Evolutionary conservation across 2,888 invertebrate species (phyloP).

Genomic region (Cryptocephalus moraei): DNA sequence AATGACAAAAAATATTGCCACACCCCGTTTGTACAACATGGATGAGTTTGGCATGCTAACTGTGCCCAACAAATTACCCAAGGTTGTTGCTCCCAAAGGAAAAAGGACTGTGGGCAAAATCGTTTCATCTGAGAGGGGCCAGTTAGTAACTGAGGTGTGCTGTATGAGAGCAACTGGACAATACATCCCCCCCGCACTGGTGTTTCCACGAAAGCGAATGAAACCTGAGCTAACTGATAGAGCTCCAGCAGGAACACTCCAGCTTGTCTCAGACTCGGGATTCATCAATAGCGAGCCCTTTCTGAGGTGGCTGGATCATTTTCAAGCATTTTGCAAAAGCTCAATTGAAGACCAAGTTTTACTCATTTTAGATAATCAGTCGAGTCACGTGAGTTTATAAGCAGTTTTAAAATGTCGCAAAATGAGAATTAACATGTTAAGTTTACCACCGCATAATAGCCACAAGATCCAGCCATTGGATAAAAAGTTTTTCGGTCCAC

Average conservation of each 20-base stretch:
- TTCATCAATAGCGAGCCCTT: neutral
- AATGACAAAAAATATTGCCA: neutral
- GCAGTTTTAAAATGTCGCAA: neutral
- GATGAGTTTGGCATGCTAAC: neutral
- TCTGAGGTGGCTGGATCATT: neutral
- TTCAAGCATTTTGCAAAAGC: constrained; percentile 1
- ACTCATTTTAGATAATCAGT: constrained; percentile 2
- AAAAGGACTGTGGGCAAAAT: neutral
- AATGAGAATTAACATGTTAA: constrained; percentile 1
- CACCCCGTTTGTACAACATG: neutral
- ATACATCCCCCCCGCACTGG: constrained; percentile 3
- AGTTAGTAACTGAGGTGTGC: neutral
- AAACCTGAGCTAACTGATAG: constrained; percentile 1
- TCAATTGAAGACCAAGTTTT: constrained; percentile 3
- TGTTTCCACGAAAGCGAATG: constrained; percentile 4
- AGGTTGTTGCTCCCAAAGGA: constrained; percentile 2
- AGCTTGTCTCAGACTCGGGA: neutral
- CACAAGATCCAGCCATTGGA: neutral
- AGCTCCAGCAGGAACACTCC: constrained; percentile 1
- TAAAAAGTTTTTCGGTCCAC: neutral
- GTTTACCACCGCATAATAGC: neutral
- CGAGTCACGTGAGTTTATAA: neutral
- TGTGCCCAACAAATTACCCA: neutral
- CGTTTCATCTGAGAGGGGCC: neutral
- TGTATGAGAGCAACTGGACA: neutral